Evolutionary conservation across 2,888 invertebrate genomes (phyloP), one percentile per base, ranked within the genome.

Genomic region (Trilocha varians): DNA sequence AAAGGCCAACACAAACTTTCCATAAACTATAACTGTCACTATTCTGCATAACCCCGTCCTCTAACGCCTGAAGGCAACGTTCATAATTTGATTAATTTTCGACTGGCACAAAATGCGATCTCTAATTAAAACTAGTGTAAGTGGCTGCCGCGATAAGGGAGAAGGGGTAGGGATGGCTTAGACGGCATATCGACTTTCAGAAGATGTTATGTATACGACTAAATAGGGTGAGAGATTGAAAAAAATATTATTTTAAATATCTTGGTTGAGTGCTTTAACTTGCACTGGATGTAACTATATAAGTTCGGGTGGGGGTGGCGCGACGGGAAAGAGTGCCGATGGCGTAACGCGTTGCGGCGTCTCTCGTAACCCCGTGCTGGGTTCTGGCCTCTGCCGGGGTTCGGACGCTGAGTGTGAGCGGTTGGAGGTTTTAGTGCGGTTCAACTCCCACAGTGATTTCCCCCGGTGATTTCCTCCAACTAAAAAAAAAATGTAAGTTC

Each of bases 51-150:
- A 46, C 32, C 34, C 60, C 61, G 51, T 71, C 70, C 72, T 51
- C 52, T 56, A 62, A 57, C 59, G 63, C 59, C 63, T 57, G 58
- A 62, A 65, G 63, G 62, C 56, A 58, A 71, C 63, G 62, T 69
- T 70, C 67, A 71, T 78, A 79, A 82, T 83, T 80, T 83, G 83
- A 83, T 84, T 83, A 84, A 83, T 80, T 82, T 80, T 78, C 78
- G 74, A 75, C 78, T 75, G 63, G 72, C 69, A 75, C 79, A 78
- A 80, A 80, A 82, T 73, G 71, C 67, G 70, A 66, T 68, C 59
- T 67, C 70, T 79, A 83, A 84, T 84, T 83, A 84, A 84, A 84
- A 83, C 83, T 82, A 83, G 74, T 74, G 76, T 83, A 80, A 84
- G 79, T 83, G 83, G 77, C 69, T 69, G 67, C 59, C 55, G 70